Percentiles rank a stretch among this genome's conserved stretches.
Conservation (phyloP, 2,797 vertebrate species). For the Bryconaethiops microstoma region DNA sequence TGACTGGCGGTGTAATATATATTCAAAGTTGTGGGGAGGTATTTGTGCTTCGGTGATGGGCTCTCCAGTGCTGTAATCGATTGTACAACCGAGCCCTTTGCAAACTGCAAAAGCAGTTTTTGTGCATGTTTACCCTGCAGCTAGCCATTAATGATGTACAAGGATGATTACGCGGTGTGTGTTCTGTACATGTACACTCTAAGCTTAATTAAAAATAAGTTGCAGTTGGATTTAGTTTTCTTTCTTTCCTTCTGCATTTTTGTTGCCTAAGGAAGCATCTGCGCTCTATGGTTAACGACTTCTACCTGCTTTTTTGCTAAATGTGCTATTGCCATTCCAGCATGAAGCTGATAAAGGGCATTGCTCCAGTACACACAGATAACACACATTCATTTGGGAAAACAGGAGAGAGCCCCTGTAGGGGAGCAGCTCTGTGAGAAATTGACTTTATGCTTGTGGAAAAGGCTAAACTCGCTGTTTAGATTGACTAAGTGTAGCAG, state of each 20-base stretch:
- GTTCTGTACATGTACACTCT: not conserved
- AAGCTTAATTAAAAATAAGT: slow-evolving; percentile 3
- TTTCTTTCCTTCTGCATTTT: not conserved
- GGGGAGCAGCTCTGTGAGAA: not conserved
- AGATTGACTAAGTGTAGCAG: not conserved
- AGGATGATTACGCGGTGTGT: not conserved
- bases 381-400: slow-evolving; percentile 1
- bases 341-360: not conserved
- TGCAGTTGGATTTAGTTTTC: not conserved
- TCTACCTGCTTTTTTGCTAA: slow-evolving; percentile 1
- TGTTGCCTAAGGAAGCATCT: slow-evolving; percentile 1
- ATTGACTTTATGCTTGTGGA: not conserved
- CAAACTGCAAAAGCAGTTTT: not conserved
- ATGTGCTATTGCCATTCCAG: not conserved
- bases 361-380: slow-evolving; percentile 2
- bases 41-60: not conserved
- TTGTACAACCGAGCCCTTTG: not conserved
- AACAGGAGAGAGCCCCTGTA: slow-evolving; percentile 1
- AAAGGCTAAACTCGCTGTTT: not conserved
- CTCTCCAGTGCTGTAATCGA: not conserved
- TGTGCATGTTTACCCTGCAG: slow-evolving; percentile 2
- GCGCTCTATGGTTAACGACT: not conserved
- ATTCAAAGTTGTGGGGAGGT: not conserved
- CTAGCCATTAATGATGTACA: slow-evolving; percentile 10
- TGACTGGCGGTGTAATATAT: not conserved